These are phyloP conservation scores for Bubo bubo DNA, from an alignment of 2,113 vertebrate genomes.

Conservation along the genomic window DNA sequence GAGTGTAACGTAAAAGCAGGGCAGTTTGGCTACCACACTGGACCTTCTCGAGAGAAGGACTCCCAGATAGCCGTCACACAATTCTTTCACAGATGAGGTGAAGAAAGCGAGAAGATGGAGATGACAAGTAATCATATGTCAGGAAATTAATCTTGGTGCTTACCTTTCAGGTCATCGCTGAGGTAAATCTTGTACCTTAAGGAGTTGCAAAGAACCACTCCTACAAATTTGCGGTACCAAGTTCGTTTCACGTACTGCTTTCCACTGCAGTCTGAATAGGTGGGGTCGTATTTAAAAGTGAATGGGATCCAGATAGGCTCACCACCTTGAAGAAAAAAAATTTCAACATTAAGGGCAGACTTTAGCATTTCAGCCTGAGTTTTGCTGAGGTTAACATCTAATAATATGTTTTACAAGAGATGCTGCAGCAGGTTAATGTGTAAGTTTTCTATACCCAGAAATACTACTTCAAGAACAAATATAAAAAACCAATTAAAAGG, in stretches of 20 bases:
- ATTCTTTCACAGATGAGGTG: background rate
- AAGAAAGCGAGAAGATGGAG: background rate
- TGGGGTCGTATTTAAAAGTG: constrained; percentile 88
- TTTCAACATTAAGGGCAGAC: background rate
- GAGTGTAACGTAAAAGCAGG: background rate
- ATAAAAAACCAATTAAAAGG: background rate
- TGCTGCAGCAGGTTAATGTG: background rate
- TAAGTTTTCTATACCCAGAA: background rate
- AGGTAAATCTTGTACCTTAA: constrained; percentile 98
- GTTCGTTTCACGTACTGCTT: constrained; percentile 97
- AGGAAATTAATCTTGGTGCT: background rate
- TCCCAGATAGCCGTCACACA: background rate
- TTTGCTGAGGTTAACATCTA: background rate
- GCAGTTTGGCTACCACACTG: fast-evolving
- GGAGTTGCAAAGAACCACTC: constrained; percentile 95
- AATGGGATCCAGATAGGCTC: constrained; percentile 98
- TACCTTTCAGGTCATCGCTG: constrained; percentile 93
- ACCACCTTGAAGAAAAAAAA: constrained; percentile 79
- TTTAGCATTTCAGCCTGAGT: background rate
- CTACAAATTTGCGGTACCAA: constrained; percentile 97
- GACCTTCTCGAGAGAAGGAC: background rate
- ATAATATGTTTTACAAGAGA: background rate
- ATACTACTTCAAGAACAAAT: background rate
- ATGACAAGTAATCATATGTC: background rate
- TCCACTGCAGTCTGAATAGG: constrained; percentile 90